Evolutionary conservation across 2,888 invertebrate genomes (phyloP), one percentile per base, ranked within the genome.

Genomic region (Chrysomela aeneicollis): DNA sequence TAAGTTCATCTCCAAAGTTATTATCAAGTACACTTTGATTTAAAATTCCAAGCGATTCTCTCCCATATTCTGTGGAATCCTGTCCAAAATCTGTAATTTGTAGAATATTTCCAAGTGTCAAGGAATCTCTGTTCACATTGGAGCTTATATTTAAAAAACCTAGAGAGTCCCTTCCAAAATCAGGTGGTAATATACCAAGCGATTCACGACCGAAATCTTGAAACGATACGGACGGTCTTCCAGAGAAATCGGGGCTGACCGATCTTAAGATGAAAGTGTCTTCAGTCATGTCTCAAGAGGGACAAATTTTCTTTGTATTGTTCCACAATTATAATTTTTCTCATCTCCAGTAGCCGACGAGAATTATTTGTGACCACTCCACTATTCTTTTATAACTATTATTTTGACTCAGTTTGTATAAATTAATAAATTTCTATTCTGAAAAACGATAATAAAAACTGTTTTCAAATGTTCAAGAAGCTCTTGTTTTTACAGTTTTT

Each of bases 31-130:
- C 47, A 6, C 66, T 70, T 35, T 71, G 26, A 59, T 71, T 57
- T 63, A 73, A 66, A 32, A 73, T 68, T 21, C 69, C 70, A 22
- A 73, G 49, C 2, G 72, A 73, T 50, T 73, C 71, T 63, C 66
- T 63, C 15, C 67, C 71, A 19, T 63, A 52, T 9, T 70, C 69
- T 37, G 71, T 49, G 5, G 72, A 73, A 50, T 71, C 70, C 63
- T 67, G 59, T 12, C 67, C 70, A 19, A 64, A 57, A 22, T 68
- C 68, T 15, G 64, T 30, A 8, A 66, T 30, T 54, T 69, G 63
- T 9, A 66, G 51, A 49, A 70, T 53, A 17, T 64, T 66, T 21
- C 51, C 59, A 18, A 62, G 55, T 42, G 49, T 51, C 15, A 47
- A 42, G 10, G 51, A 37, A 26, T 63, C 63, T 49, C 30, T 61